Evolutionary conservation across 2,113 vertebrate genomes (phyloP).

Genomic region (Gymnarchus niloticus): DNA sequence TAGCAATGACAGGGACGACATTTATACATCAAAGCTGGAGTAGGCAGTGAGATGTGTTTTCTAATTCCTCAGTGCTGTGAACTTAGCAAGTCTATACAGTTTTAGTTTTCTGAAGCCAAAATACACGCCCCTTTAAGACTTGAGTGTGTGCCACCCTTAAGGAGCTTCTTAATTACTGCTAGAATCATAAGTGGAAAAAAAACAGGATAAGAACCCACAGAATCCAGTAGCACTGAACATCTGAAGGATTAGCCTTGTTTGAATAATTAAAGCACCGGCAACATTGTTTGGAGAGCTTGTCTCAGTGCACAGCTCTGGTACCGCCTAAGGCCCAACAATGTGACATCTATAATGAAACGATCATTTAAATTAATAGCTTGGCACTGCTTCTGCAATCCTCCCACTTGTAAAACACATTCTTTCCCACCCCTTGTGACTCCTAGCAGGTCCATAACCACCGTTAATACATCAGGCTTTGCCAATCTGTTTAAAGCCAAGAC

Average conservation of each 20-base stretch:
- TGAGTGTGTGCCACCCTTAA: not conserved
- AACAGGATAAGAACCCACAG: not conserved
- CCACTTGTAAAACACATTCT: not conserved
- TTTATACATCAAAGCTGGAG: not conserved
- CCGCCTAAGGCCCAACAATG: not conserved
- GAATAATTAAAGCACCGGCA: not conserved
- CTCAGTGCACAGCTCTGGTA: not conserved
- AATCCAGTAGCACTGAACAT: not conserved
- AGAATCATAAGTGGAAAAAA: not conserved
- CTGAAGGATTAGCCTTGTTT: not conserved
- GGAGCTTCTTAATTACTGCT: not conserved
- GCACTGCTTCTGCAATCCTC: not conserved
- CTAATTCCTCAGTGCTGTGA: not conserved
- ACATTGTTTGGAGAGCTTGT: not conserved
- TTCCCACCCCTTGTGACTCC: not conserved
- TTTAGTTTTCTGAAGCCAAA: not conserved
- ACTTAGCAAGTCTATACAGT: not conserved
- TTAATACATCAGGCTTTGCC: not conserved
- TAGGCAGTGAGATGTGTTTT: not conserved
- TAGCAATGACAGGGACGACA: no score
- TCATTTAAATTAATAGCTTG: not conserved
- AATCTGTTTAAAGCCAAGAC: not conserved
- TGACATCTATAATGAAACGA: not conserved
- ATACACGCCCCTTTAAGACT: not conserved
- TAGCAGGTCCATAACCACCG: not conserved